Conservation (phyloP, 2,888 invertebrate species). For the Spilarctia lutea region DNA sequence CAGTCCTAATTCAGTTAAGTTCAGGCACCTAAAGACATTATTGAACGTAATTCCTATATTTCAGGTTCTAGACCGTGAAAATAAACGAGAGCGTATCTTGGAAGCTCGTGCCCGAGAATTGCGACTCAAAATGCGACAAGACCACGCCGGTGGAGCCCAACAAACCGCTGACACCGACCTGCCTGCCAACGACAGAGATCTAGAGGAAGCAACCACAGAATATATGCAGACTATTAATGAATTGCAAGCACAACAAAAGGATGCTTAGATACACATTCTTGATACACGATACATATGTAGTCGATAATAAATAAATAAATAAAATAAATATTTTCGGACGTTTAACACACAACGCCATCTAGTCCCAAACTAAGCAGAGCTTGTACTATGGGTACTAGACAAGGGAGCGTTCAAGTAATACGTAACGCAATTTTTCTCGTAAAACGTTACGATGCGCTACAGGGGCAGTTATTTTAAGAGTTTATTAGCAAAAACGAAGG, state of each 20-base stretch:
- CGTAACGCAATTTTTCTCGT: too few relatives aligned
- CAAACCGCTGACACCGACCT: slow-evolving; percentile 63
- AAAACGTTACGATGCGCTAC: too few relatives aligned
- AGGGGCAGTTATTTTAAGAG: too few relatives aligned
- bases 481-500: too few relatives aligned
- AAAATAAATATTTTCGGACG: too few relatives aligned
- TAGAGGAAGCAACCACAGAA: slow-evolving; percentile 77
- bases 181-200: slow-evolving; percentile 67
- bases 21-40: background rate
- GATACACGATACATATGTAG: too few relatives aligned
- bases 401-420: too few relatives aligned
- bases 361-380: too few relatives aligned
- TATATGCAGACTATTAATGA: slow-evolving; percentile 72
- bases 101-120: slow-evolving; percentile 96
- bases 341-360: too few relatives aligned
- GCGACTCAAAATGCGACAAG: slow-evolving; percentile 87
- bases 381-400: too few relatives aligned
- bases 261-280: background rate
- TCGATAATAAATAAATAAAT: too few relatives aligned
- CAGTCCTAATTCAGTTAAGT: too few relatives aligned
- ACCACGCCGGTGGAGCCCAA: slow-evolving; percentile 64
- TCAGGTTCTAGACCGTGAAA: slow-evolving; percentile 96
- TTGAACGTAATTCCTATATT: background rate
- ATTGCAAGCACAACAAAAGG: slow-evolving; percentile 66
- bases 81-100: slow-evolving; percentile 95